Evolutionary conservation across 1,140 invertebrate species (phyloP).

Genomic region (Drosophila equinoxialis): DNA sequence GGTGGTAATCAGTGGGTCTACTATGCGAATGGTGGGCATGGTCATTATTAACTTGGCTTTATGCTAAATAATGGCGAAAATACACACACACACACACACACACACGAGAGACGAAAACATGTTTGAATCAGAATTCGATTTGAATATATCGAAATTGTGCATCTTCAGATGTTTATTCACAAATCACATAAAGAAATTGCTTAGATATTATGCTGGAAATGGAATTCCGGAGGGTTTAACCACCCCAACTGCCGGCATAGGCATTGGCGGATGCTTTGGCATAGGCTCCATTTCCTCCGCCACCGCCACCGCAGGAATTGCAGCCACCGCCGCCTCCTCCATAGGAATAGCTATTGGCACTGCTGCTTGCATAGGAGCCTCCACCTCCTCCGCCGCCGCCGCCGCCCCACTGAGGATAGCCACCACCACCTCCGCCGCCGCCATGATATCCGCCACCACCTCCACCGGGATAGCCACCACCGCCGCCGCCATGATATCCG

Average conservation of each 20-base stretch:
- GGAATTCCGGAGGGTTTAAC: slow-evolving; percentile 15
- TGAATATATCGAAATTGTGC: background rate
- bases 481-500: slow-evolving; percentile 26
- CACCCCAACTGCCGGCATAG: slow-evolving; percentile 45
- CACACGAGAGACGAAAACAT: background rate
- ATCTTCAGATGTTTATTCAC: background rate
- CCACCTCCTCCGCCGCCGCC: slow-evolving; percentile 42
- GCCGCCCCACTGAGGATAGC: slow-evolving; percentile 15
- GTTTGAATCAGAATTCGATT: background rate
- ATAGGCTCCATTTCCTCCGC: slow-evolving; percentile 41
- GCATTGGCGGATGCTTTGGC: slow-evolving; percentile 67
- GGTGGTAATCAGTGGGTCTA: background rate
- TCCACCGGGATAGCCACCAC: slow-evolving; percentile 22
- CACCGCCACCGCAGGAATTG: slow-evolving; percentile 34
- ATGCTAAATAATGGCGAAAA: slow-evolving; percentile 3
- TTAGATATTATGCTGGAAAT: background rate
- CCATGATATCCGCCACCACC: slow-evolving; percentile 13
- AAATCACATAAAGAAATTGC: background rate
- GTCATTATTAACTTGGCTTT: slow-evolving; percentile 33
- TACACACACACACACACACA: background rate
- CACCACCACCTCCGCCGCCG: slow-evolving; percentile 35
- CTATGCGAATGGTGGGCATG: slow-evolving; percentile 31
- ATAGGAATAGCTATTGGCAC: slow-evolving; percentile 60
- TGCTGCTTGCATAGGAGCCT: slow-evolving; percentile 59
- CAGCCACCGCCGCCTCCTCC: slow-evolving; percentile 43